These are phyloP conservation scores for Formica exsecta DNA, from an alignment of 1,140 invertebrate genomes.

Conservation along the genomic window DNA sequence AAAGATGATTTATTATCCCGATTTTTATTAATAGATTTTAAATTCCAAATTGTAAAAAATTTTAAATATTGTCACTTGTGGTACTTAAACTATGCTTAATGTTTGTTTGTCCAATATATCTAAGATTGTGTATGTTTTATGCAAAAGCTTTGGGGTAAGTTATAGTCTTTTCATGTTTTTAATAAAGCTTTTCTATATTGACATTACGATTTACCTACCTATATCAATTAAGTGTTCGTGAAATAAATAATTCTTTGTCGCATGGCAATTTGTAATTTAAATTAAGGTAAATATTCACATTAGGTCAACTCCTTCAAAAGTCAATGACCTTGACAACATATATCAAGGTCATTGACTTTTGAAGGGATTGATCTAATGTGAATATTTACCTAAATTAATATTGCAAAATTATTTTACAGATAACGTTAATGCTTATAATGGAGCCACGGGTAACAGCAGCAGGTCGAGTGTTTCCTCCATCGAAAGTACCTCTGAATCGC, in stretches of 20 bases:
- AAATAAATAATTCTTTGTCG: not conserved
- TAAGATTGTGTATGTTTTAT: constrained; percentile 22
- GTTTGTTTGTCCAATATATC: constrained; percentile 41
- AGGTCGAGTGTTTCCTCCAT: constrained; percentile 26
- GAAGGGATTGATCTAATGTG: no score
- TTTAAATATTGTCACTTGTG: not conserved
- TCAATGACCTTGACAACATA: no score
- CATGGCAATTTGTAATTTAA: not conserved
- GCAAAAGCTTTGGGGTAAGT: constrained; percentile 59
- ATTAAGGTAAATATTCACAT: not conserved
- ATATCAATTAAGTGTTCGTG: not conserved
- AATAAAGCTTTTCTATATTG: not conserved
- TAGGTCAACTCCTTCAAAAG: no score
- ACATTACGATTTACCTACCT: not conserved
- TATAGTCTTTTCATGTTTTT: constrained; percentile 18
- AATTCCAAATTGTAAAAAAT: not conserved
- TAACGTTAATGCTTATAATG: constrained; percentile 2
- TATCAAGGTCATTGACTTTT: no score
- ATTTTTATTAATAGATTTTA: constrained; percentile 12
- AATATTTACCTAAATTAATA: not conserved
- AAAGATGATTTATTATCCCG: not conserved
- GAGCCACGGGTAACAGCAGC: constrained; percentile 3
- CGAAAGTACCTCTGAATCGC: constrained; percentile 6
- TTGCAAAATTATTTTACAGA: constrained; percentile 33
- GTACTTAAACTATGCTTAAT: constrained; percentile 44